phyloP scores from a whole-genome alignment of 64 coral and sea anemone species.

The Porites lutea region DNA sequence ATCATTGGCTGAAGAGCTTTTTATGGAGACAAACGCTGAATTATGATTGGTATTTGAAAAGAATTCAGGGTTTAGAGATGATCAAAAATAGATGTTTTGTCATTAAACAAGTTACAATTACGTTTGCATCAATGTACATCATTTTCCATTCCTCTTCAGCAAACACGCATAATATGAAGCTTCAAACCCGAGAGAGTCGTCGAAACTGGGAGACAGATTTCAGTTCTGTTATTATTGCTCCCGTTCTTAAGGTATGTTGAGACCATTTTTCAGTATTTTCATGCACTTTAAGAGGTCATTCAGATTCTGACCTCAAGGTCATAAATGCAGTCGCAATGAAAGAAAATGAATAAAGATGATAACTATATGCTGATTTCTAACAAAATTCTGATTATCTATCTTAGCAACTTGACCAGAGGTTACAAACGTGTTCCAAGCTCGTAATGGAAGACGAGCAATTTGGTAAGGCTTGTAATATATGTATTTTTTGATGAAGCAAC shows the following conservation, averaged over 20 bases:
- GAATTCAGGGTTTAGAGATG: no score
- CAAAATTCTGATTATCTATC: not conserved
- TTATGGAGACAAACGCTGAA: no score
- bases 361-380: not conserved
- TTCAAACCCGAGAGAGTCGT: constrained; percentile 22
- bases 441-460: constrained; percentile 43
- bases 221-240: constrained; percentile 8
- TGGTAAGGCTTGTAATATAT: not conserved
- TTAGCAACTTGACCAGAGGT: constrained; percentile 41
- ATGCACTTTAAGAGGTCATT: no score
- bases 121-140: not conserved
- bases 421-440: not conserved
- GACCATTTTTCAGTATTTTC: no score
- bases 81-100: no score
- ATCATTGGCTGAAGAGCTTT: no score
- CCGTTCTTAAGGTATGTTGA: constrained; percentile 12
- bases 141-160: not conserved
- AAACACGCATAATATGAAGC: not conserved
- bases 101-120: no score
- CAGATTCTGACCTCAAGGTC: no score
- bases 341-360: not conserved
- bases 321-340: no score
- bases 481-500: not conserved
- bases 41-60: no score
- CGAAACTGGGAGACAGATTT: constrained; percentile 50